Evolutionary conservation across 1,140 invertebrate species (phyloP), one percentile per base, ranked within the genome.

Genomic region (Reticulitermes speratus): DNA sequence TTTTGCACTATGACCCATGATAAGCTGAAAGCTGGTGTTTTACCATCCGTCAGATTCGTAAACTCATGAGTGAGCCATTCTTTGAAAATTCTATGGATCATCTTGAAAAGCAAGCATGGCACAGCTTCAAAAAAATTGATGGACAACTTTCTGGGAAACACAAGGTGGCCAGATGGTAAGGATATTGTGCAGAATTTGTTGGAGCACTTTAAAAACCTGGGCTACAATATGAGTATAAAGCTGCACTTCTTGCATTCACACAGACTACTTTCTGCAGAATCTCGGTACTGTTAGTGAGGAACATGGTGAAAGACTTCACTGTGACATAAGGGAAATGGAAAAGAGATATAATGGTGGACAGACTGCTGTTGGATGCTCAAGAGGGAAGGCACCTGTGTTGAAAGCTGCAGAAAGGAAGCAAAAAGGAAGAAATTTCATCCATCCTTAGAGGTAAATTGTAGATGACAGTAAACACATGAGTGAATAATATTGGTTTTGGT

Each of bases 181-280:
- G 48, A 81, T 85, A 85, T 85, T 84, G 83, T 84, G 55, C 30
- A 81, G 38, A 23, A 45, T 32, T 45, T 84, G 48, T 44, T 87
- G 84, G 69, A 86, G 84, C n/a, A 55, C 88, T 88, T 87, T 81
- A 88, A 83, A 59, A 89, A 83, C 86, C n/a, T 91, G 85, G 90
- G 89, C 55, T 90, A 89, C 87, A 89, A 88, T 82, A 90, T 91
- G 89, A 91, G 89, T 30, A 44, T 90, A 38, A 91, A 91, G 87
- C 55, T 91, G 21, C 89, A 91, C 86, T 89, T 90, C 88, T 87
- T 91, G 69, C 88, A 90, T 89, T 87, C 89, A 87, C 90, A 91
- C 86, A 25, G 89, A 90, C 84, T 16, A 84, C n/a, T 45, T 84
- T 30, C 82, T 7, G 6, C 14, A 83, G 14, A 83, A 83, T 83